These are phyloP conservation scores for Machaerirhynchus nigripectus DNA, from an alignment of 2,113 vertebrate species.

Conservation along the genomic window DNA sequence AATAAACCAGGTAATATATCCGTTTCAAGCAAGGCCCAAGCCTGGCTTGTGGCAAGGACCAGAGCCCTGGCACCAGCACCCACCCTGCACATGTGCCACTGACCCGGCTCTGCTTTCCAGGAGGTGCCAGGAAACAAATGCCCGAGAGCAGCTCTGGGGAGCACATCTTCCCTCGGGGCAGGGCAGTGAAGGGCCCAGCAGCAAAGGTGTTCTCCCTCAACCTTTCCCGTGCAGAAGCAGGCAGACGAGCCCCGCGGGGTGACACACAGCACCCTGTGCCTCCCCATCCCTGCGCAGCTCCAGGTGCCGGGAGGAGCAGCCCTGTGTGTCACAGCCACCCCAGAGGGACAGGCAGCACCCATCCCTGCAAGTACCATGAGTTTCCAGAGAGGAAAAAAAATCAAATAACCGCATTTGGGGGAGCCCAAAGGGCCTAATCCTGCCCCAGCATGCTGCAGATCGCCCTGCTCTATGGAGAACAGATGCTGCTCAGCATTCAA, in stretches of 20 bases:
- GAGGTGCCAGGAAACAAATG: not conserved
- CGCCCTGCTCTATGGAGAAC: rapidly evolving
- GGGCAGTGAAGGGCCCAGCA: not conserved
- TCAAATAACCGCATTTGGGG: not conserved
- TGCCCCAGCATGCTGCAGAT: not conserved
- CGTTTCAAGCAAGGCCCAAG: not conserved
- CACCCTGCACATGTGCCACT: rapidly evolving
- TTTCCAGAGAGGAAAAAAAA: not conserved
- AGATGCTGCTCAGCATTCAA: not conserved
- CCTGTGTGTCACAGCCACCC: rapidly evolving
- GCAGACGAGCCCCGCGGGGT: rapidly evolving
- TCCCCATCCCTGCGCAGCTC: no score
- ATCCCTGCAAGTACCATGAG: rapidly evolving
- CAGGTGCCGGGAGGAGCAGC: not conserved
- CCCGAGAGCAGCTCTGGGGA: not conserved
- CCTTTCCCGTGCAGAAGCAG: not conserved
- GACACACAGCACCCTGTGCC: not conserved
- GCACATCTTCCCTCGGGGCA: not conserved
- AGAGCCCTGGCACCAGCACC: not conserved
- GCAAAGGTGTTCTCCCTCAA: not conserved
- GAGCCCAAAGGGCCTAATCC: not conserved
- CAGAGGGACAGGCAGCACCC: not conserved
- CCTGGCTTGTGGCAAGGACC: not conserved
- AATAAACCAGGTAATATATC: not conserved
- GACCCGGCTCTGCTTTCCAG: not conserved